A percentile compares a stretch with the other conserved stretches of the same genome.
Conservation (phyloP, 2,888 invertebrate genomes). For the Tipula confusa region DNA sequence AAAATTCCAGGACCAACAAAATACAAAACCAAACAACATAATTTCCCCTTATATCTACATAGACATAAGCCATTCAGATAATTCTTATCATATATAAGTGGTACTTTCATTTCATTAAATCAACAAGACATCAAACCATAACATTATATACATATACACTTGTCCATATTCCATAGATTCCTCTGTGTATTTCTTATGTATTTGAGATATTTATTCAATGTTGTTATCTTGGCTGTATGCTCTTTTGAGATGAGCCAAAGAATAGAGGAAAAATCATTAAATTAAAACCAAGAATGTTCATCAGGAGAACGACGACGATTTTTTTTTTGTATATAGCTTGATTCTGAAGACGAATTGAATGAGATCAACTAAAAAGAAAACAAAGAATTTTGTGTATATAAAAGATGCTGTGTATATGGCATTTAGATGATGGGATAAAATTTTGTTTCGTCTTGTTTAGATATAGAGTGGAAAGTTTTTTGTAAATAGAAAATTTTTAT, state of each 20-base stretch:
- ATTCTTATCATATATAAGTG: background rate
- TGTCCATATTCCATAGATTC: background rate
- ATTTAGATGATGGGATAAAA: background rate
- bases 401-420: background rate
- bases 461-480: background rate
- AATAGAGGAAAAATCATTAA: conserved; percentile 3
- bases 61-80: background rate
- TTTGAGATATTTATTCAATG: background rate
- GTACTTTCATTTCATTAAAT: background rate
- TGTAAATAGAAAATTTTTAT: background rate
- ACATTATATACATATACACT: background rate
- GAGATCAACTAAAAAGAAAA: background rate
- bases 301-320: background rate
- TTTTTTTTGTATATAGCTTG: background rate
- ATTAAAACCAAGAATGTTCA: conserved; percentile 3
- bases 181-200: background rate
- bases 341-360: conserved; percentile 25
- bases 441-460: background rate
- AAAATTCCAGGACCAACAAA: background rate
- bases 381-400: background rate
- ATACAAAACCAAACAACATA: background rate
- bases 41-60: background rate
- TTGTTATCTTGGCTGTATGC: background rate
- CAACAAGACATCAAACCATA: background rate
- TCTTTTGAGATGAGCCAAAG: background rate